These are phyloP conservation scores for Cenopis cana DNA, from an alignment of 2,888 invertebrate species.

Conservation along the genomic window DNA sequence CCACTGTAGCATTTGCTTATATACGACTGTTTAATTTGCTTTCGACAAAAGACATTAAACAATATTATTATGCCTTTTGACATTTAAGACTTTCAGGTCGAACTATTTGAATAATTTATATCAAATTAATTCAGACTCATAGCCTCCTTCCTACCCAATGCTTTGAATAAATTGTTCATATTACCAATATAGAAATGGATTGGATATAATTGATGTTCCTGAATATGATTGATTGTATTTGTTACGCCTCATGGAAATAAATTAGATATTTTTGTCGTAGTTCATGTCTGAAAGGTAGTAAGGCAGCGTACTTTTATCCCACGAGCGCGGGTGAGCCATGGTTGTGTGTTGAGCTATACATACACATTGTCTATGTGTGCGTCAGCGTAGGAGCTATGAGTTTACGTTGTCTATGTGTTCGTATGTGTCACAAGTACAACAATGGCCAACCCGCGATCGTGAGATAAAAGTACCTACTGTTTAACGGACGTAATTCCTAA, in stretches of 20 bases:
- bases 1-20: neutral
- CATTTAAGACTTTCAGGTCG: slow-evolving; percentile 4
- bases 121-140: slow-evolving; percentile 11
- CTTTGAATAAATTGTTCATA: slow-evolving; percentile 5
- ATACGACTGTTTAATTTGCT: no score
- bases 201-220: slow-evolving; percentile 1
- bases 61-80: slow-evolving; percentile 21
- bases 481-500: neutral
- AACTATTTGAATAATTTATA: slow-evolving; percentile 19
- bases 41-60: neutral
- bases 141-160: neutral
- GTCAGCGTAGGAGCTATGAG: no score
- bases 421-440: no score
- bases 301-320: no score
- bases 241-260: neutral
- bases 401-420: no score
- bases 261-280: slow-evolving; percentile 4
- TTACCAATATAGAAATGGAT: neutral
- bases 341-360: no score
- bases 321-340: no score
- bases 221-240: slow-evolving; percentile 11
- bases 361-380: no score
- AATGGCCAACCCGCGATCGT: no score
- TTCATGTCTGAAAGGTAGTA: no score
- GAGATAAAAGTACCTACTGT: no score